Conservation (phyloP, 2,113 vertebrate genomes). For the Triplophysa dalaica region DNA sequence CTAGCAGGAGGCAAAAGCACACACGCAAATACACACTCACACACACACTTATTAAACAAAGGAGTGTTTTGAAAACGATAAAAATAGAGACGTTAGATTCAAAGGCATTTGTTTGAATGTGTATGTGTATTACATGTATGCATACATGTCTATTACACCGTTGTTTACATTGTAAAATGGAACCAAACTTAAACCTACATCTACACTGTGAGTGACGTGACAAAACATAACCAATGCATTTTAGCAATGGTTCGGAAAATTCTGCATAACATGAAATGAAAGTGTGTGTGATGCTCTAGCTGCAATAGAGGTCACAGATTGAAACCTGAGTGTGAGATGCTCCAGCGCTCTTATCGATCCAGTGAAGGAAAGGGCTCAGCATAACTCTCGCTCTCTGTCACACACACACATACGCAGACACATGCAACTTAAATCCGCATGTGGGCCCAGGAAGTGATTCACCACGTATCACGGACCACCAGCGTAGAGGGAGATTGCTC, state of each 20-base stretch:
- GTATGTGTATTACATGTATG: neutral
- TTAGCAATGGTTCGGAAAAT: no score
- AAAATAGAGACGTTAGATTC: constrained; percentile 34
- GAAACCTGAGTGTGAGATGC: constrained; percentile 73
- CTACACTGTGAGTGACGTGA: no score
- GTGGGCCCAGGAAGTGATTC: constrained; percentile 19
- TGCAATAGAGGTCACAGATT: constrained; percentile 71
- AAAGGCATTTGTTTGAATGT: constrained; percentile 41
- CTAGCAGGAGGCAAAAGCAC: constrained; percentile 63
- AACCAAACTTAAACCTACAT: constrained; percentile 23
- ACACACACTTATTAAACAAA: neutral
- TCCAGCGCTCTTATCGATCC: constrained; percentile 71
- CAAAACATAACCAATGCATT: no score
- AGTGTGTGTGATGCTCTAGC: constrained; percentile 49
- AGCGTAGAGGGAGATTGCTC: neutral
- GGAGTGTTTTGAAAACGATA: constrained; percentile 26
- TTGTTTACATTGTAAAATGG: neutral
- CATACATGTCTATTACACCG: neutral
- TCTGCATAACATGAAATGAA: no score
- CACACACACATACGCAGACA: constrained; percentile 15
- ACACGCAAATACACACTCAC: constrained; percentile 34
- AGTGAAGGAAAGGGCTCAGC: constrained; percentile 65
- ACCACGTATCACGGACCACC: constrained; percentile 27
- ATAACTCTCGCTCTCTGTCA: constrained; percentile 55
- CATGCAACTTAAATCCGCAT: constrained; percentile 12